Evolutionary conservation across 2,797 vertebrate species (phyloP).

Genomic region (Carapus acus): DNA sequence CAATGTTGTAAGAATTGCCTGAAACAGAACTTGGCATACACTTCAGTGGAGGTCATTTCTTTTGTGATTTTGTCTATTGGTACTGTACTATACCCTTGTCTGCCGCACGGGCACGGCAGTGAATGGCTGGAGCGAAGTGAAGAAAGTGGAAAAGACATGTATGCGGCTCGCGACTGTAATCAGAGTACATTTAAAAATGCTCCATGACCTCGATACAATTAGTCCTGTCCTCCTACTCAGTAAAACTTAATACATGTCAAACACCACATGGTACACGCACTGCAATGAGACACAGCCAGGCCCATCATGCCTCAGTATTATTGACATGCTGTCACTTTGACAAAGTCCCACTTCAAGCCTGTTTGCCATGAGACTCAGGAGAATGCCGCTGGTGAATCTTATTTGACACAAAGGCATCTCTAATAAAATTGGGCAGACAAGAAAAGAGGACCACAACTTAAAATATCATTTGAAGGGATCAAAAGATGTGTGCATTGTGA

Average conservation of each 20-base stretch:
- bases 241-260: constrained; percentile 8
- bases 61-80: constrained; percentile 13
- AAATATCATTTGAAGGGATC: too few relatives aligned
- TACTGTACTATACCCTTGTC: constrained; percentile 3
- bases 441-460: background rate
- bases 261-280: constrained; percentile 4
- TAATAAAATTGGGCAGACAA: background rate
- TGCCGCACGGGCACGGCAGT: background rate
- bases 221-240: constrained; percentile 4
- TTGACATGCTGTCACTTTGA: constrained; percentile 28
- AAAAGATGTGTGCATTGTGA: too few relatives aligned
- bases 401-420: constrained; percentile 5
- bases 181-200: background rate
- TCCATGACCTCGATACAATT: constrained; percentile 11
- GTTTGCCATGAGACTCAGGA: constrained; percentile 8
- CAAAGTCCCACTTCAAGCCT: constrained; percentile 18
- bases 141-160: background rate
- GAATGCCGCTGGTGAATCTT: constrained; percentile 1
- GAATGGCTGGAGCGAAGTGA: constrained; percentile 10
- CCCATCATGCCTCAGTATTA: constrained; percentile 14
- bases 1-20: constrained; percentile 15
- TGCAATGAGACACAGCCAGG: constrained; percentile 14
- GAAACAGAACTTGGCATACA: constrained; percentile 14
- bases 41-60: constrained; percentile 24
- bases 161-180: too few relatives aligned